Base-by-base conservation (phyloP, 2,797 vertebrate genomes). In the Labeo calbasu region DNA sequence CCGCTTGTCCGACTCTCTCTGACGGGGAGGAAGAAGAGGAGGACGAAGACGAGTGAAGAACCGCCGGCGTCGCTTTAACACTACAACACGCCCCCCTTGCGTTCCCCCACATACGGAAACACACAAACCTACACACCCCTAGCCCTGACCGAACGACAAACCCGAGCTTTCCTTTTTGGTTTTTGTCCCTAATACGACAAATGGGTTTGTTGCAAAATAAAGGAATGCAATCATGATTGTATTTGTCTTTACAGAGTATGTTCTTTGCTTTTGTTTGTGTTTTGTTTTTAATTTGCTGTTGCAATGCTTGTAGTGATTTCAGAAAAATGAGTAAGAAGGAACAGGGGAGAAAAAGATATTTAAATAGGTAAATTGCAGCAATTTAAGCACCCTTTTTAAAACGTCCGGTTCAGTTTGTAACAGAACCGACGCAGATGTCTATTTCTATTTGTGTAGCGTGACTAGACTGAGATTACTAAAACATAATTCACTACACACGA, bases 11-110 rank as follows among this genome's bases (percentile, higher is more conserved):
- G 1, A 96, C 98, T 76, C 95, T 99, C 55, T 99, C 97, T 0
- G 97, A 99, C 14, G 97, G 98, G 0, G 98, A 99, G 93, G 98
- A 99, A 63, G 98, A 99, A 0, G 98, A 99, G 76, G 98, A 99
- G 0, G 98, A 99, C 0, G 98, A 99, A 2, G 98, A 99, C 0
- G 97, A 99, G 88, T 98, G 96, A 96, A 57, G 15, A 78, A 53
- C 25, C 71, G 10, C 40, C 12, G 9, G 28, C 46, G n/a, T 71
- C 69, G 80, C 84, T 83, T 46, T 77, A 81, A 80, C 65, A 82
- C 73, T 84, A 73, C 84, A 70, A 89, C 76, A 80, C 66, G n/a
- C 43, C 85, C 79, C 86, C 84, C 80, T 80, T 79, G 85, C 73
- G 79, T 63, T 51, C 72, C 66, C 79, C 51, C 25, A 68, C 71